phyloP scores from a whole-genome alignment of 2,113 vertebrate species.

The Silurus glanis region DNA sequence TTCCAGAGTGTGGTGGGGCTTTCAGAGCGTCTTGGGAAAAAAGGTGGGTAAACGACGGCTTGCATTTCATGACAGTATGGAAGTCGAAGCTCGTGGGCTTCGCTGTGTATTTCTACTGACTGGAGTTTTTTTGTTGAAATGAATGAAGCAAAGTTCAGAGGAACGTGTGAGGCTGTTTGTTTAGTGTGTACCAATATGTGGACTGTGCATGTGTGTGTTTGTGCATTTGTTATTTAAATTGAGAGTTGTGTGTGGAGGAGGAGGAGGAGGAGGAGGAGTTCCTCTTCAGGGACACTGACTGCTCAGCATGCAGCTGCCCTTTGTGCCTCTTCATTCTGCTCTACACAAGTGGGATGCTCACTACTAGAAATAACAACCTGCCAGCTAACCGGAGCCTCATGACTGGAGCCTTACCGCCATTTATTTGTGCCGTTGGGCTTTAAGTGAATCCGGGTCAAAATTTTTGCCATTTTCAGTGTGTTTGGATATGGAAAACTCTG shows the following conservation, averaged over 20 bases:
- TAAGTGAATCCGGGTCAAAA: neutral
- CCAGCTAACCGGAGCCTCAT: neutral
- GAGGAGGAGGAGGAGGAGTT: conserved; percentile 40
- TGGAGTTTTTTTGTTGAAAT: conserved; percentile 16
- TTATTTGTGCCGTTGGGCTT: neutral
- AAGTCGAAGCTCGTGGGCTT: neutral
- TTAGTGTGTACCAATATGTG: neutral
- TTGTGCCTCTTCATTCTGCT: conserved; percentile 42
- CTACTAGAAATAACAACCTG: conserved; percentile 36
- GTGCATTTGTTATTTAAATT: neutral
- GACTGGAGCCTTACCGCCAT: neutral
- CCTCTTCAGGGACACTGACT: conserved; percentile 45
- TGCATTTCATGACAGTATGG: neutral
- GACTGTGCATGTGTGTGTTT: conserved; percentile 21
- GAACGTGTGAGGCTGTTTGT: conserved; percentile 31
- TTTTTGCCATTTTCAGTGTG: neutral
- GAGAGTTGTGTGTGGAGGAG: neutral
- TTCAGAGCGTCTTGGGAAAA: neutral
- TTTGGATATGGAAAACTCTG: neutral
- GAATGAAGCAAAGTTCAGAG: conserved; percentile 18
- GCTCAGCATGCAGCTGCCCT: conserved; percentile 39
- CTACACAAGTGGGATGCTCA: conserved; percentile 39
- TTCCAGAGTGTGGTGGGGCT: conserved; percentile 11
- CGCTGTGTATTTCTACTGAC: conserved; percentile 6
- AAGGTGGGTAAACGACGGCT: conserved; percentile 13